Percentiles rank a stretch among this genome's conserved stretches.
phyloP scores from a whole-genome alignment of 1,140 invertebrate genomes.

The Drosophila malerkotliana region DNA sequence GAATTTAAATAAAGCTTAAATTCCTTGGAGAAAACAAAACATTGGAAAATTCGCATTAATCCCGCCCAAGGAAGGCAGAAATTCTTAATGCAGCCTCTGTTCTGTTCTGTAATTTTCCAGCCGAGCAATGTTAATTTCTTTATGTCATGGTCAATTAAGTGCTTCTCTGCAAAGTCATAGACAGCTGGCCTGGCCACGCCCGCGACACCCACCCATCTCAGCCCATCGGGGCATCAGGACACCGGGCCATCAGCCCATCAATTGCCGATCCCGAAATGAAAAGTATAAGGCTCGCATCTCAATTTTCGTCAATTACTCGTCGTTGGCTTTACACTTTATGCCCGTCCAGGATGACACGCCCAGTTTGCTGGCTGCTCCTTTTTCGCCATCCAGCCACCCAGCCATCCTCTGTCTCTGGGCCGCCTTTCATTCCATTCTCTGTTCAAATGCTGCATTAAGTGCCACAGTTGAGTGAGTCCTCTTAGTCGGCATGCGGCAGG shows the following conservation, averaged over 20 bases:
- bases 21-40: conserved; percentile 41
- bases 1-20: conserved; percentile 30
- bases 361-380: conserved; percentile 30
- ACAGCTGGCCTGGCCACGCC: conserved; percentile 8
- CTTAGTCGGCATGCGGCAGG: conserved; percentile 20
- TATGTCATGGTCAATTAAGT: conserved; percentile 80
- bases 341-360: conserved; percentile 46
- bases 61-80: conserved; percentile 16
- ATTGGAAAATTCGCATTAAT: conserved; percentile 20
- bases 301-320: conserved; percentile 77
- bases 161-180: conserved; percentile 43
- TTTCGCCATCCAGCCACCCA: conserved; percentile 1
- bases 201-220: neutral
- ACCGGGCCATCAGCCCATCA: conserved; percentile 11
- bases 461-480: conserved; percentile 68
- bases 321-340: conserved; percentile 58
- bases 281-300: conserved; percentile 66
- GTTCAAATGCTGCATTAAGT: conserved; percentile 72
- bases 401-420: conserved; percentile 16
- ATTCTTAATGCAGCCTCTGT: conserved; percentile 53
- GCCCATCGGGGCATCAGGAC: too few species aligned
- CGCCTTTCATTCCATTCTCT: conserved; percentile 57
- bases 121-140: conserved; percentile 76
- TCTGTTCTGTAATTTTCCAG: conserved; percentile 58
- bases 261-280: conserved; percentile 31